Evolutionary conservation across 1,140 invertebrate genomes (phyloP), one percentile per base, ranked within the genome.

Genomic region (Cheumatopsyche charites): DNA sequence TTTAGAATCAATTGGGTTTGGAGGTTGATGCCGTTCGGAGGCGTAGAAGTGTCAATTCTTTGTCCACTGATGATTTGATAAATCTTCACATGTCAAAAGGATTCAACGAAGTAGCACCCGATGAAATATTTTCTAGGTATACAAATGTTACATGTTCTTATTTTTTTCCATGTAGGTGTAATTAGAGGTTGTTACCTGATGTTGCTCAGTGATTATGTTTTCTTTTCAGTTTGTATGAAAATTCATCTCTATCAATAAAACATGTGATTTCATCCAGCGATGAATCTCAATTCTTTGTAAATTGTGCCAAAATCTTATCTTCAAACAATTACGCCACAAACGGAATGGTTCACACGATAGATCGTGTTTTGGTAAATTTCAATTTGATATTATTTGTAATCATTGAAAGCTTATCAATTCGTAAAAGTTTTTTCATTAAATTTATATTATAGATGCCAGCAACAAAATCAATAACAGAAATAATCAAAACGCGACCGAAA

Each of bases 341-440:
- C 13, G 73, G 65, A 52, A 55, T 75, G 7, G 45, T 75, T 7
- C 70, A 75, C 61, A 62, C 25, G 21, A 66, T 75, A 11, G 70
- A 75, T 25, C 49, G 67, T 7, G 66, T 72, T 2, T 63, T 75
- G 73, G 73, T 75, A 66, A 62, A 36, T 67, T 17, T 61, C 15
- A 47, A 47, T 47, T 4, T 47, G 13, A n/a, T 36, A 36, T 4
- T 36, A 36, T 9, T 36, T 36, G 29, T 36, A 36, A 36, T 36
- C 9, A 9, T 36, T 36, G 9, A 3, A 36, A 36, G 3, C 3
- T 36, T 36, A 36, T 4, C 5, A 23, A 61, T 42, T 5, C 62
- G 13, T 41, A 29, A 13, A 25, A 41, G n/a, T 63, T 41, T 3
- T 13, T 63, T 41, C 36, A 63, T 36, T 36, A 61, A n/a, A 26